Evolutionary conservation across 30 jellyfish, hydroid and myxozoan genomes (phyloP), one percentile per base, ranked within the genome.

Genomic region (Rhopilema esculentum): DNA sequence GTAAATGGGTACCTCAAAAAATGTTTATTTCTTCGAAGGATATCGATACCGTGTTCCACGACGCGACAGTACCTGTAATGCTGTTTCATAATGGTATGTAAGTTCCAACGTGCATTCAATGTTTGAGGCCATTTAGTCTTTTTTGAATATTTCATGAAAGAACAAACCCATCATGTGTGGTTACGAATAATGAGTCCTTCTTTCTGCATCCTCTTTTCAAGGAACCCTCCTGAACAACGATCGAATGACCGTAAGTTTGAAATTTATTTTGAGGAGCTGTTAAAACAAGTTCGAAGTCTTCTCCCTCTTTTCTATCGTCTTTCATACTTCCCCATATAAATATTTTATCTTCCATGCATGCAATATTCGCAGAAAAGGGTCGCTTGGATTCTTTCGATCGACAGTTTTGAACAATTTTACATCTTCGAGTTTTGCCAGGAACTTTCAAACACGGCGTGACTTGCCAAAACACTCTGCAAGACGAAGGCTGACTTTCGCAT

Each of bases 381-480:
- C 97, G 91, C 30, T 75, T 30, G 19, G 89, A 50, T 19, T 72
- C 91, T 32, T 72, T 71, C 66, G 69, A 32, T 17, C 89, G 86
- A 22, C 49, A 51, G 17, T 20, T 70, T 31, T 90, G 97, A 27
- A 83, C 89, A 7, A 90, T 90, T 61, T 90, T 90, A 65, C 97
- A 90, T 67, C 83, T 80, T 75, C 97, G 40, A 16, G 97, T 90
- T 76, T 85, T 75, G 40, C 97, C 97, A 27, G 97, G 97, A 20
- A 90, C 88, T 75, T 80, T 90, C 78, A 68, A 24, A 64, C 91
- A 68, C 31, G 89, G 88, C 22, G 97, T 51, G 26, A 90, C 77
- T 31, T 83, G 89, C 97, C 97, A 90, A 53, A 70, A 30, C 20
- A 61, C 48, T 66, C 83, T 67, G 30, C 97, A 83, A 23, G 94